These are phyloP conservation scores for Crocodylus rhombifer DNA, from an alignment of 2,797 vertebrate species.

Conservation along the genomic window DNA sequence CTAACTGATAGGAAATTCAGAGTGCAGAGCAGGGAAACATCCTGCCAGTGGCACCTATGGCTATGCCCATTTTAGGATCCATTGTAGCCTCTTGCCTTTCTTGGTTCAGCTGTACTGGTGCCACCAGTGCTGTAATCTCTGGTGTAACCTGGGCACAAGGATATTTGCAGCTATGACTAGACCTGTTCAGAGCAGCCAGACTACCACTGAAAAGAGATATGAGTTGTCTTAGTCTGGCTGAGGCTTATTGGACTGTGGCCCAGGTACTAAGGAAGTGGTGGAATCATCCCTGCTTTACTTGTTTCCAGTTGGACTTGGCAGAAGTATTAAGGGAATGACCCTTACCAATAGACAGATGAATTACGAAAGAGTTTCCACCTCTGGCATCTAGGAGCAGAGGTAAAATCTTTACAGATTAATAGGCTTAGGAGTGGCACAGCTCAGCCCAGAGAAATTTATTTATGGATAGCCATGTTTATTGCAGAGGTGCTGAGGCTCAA, in stretches of 20 bases:
- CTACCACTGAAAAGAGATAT: background rate
- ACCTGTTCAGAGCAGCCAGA: background rate
- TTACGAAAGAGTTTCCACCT: background rate
- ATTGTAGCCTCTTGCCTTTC: fast-evolving
- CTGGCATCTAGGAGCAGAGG: background rate
- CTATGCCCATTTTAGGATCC: fast-evolving
- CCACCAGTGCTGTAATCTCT: background rate
- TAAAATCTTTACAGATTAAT: background rate
- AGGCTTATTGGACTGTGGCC: background rate
- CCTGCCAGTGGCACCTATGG: background rate
- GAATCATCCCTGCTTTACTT: background rate
- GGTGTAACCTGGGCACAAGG: no score
- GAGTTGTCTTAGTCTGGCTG: background rate
- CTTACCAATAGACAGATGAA: background rate
- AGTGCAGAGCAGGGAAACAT: background rate
- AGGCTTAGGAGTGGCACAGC: background rate
- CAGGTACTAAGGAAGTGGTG: background rate
- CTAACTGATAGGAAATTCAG: background rate
- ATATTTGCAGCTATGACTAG: background rate
- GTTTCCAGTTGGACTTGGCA: background rate
- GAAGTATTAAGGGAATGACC: background rate
- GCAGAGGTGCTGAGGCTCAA: background rate
- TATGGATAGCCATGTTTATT: background rate
- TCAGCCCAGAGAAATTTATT: background rate
- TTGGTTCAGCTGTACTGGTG: background rate